Conservation (phyloP, 2,113 vertebrate genomes). For the Carassius carassius region DNA sequence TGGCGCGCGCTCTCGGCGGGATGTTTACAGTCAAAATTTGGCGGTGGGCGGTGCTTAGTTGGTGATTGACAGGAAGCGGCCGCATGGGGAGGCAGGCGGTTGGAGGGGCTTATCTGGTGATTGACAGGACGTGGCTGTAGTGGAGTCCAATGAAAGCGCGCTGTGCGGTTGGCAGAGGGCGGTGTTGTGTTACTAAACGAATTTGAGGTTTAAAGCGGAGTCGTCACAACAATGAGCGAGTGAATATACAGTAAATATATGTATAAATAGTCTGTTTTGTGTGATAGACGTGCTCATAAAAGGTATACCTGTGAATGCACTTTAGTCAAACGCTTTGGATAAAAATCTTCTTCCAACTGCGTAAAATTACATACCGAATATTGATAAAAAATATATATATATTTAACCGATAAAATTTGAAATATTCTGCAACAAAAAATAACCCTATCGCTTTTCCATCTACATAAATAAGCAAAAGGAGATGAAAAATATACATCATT, state of each 20-base stretch:
- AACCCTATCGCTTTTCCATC: not conserved
- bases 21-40: constrained; percentile 80
- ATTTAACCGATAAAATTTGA: no score
- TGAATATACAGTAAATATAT: not conserved
- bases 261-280: not conserved
- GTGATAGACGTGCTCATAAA: not conserved
- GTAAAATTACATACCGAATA: not conserved
- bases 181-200: constrained; percentile 53
- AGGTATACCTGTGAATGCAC: not conserved
- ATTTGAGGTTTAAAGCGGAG: not conserved
- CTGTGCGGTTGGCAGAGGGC: constrained; percentile 49
- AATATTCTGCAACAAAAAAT: not conserved
- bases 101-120: constrained; percentile 9
- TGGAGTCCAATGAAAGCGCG: constrained; percentile 13
- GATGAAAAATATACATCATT: not conserved
- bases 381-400: no score
- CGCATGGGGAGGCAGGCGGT: constrained; percentile 58
- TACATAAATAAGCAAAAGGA: not conserved
- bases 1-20: constrained; percentile 78
- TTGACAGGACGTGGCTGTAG: not conserved
- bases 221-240: no score
- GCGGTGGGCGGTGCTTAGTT: constrained; percentile 58
- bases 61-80: constrained; percentile 12
- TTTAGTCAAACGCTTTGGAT: not conserved
- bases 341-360: not conserved